Percentiles rank a stretch among this genome's conserved stretches.
phyloP scores from a whole-genome alignment of 2,113 vertebrate genomes.

The Ceyx margarethae region DNA sequence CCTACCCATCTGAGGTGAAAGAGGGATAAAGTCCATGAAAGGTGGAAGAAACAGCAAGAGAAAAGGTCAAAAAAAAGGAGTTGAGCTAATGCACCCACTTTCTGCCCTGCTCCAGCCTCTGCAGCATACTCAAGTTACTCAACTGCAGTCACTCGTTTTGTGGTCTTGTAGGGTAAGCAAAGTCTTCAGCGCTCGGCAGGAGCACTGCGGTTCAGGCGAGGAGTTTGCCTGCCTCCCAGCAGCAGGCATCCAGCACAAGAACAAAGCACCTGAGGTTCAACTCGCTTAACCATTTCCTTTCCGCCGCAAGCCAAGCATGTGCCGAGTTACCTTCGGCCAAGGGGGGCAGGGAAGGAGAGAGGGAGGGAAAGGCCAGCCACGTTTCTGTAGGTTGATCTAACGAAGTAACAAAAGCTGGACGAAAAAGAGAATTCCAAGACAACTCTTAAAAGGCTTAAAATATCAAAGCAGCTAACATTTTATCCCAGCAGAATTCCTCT shows the following conservation, averaged over 20 bases:
- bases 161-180: constrained; percentile 15
- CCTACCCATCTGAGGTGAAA: constrained; percentile 54
- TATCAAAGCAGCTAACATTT: constrained; percentile 65
- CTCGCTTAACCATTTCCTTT: constrained; percentile 19
- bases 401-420: constrained; percentile 29
- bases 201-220: not conserved
- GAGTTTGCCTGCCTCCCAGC: constrained; percentile 5
- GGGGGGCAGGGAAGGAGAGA: not conserved
- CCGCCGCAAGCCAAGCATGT: not conserved
- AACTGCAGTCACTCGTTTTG: not conserved
- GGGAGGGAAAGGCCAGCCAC: not conserved
- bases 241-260: constrained; percentile 40
- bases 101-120: not conserved
- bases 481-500: constrained; percentile 54
- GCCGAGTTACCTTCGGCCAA: not conserved
- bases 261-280: constrained; percentile 61
- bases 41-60: not conserved
- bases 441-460: constrained; percentile 66
- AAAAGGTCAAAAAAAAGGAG: not conserved
- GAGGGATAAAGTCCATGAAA: constrained; percentile 18
- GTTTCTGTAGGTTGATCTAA: constrained; percentile 18
- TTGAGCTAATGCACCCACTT: not conserved
- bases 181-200: not conserved
- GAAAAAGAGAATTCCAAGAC: constrained; percentile 65
- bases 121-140: not conserved